A percentile compares a stretch with the other conserved stretches of the same genome.
These are phyloP conservation scores for Cyclophora punctaria DNA, from an alignment of 2,888 invertebrate genomes.

Conservation along the genomic window DNA sequence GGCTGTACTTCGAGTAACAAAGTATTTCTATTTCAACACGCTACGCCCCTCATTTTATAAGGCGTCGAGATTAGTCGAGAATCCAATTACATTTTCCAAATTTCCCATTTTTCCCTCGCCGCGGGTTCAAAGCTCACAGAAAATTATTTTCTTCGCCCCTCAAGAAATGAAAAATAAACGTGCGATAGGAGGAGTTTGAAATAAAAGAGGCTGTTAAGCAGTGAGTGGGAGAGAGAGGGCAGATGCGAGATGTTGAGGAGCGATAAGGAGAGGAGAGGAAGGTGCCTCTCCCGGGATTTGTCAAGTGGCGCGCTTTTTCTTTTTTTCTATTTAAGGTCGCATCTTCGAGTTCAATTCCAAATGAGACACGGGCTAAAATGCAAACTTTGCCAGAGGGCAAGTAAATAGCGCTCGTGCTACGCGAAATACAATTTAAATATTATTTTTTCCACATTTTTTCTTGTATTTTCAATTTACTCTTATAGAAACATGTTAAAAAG, in stretches of 20 bases:
- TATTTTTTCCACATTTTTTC: neutral
- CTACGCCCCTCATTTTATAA: slow-evolving; percentile 48
- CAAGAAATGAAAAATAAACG: slow-evolving; percentile 73
- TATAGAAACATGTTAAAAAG: too few relatives aligned
- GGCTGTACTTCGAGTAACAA: neutral
- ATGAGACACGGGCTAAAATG: slow-evolving; percentile 33
- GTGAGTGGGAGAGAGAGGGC: slow-evolving; percentile 30
- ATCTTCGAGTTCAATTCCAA: slow-evolving; percentile 39
- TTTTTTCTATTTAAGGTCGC: slow-evolving; percentile 27
- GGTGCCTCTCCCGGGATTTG: slow-evolving; percentile 40
- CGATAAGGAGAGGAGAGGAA: slow-evolving; percentile 26
- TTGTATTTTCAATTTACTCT: neutral
- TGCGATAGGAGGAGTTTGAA: slow-evolving; percentile 34
- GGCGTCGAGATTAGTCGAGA: slow-evolving; percentile 66
- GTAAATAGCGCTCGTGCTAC: slow-evolving; percentile 19
- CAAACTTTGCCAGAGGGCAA: slow-evolving; percentile 30
- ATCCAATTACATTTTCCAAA: slow-evolving; percentile 73
- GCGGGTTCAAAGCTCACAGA: slow-evolving; percentile 69
- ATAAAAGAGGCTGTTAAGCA: slow-evolving; percentile 29
- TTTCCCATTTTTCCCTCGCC: slow-evolving; percentile 64
- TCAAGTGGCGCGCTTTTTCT: slow-evolving; percentile 40
- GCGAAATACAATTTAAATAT: slow-evolving; percentile 21
- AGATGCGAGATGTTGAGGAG: slow-evolving; percentile 17
- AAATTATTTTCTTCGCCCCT: slow-evolving; percentile 70
- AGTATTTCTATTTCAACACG: slow-evolving; percentile 48